Percentiles rank a stretch among this genome's conserved stretches.
phyloP scores from a whole-genome alignment of 2,888 invertebrate species.

The Caenorhabditis sp. region DNA sequence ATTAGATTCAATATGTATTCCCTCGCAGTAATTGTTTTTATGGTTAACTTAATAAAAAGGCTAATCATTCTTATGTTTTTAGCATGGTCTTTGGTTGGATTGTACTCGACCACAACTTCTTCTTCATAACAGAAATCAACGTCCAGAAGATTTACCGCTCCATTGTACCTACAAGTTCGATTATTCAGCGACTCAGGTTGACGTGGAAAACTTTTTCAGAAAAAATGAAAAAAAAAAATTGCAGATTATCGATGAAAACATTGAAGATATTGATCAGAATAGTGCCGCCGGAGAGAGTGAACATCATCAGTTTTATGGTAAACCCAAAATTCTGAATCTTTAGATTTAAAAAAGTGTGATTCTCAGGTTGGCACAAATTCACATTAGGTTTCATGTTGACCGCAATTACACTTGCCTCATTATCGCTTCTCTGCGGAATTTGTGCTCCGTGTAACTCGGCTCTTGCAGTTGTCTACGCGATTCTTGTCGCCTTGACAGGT shows the following conservation, averaged over 20 bases:
- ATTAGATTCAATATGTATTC: too few relatives aligned
- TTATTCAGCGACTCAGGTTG: slow-evolving; percentile 54
- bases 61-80: slow-evolving; percentile 24
- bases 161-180: slow-evolving; percentile 70
- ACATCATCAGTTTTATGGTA: slow-evolving; percentile 69
- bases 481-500: slow-evolving; percentile 63
- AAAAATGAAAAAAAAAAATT: neutral
- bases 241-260: slow-evolving; percentile 66
- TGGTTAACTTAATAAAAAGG: too few relatives aligned
- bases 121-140: slow-evolving; percentile 33
- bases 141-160: slow-evolving; percentile 57
- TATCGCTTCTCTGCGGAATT: slow-evolving; percentile 62
- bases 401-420: slow-evolving; percentile 56
- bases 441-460: slow-evolving; percentile 67
- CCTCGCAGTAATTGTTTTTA: too few relatives aligned
- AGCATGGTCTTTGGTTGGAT: slow-evolving; percentile 70
- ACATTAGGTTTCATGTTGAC: slow-evolving; percentile 62
- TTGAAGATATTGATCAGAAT: slow-evolving; percentile 64
- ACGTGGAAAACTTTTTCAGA: neutral
- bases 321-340: neutral
- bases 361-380: slow-evolving; percentile 69
- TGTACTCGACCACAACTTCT: slow-evolving; percentile 62
- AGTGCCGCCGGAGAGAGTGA: slow-evolving; percentile 69
- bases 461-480: slow-evolving; percentile 63
- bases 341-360: neutral